These are phyloP conservation scores for Cavia aperea DNA, from an alignment of 2,113 vertebrate genomes.

Conservation along the genomic window DNA sequence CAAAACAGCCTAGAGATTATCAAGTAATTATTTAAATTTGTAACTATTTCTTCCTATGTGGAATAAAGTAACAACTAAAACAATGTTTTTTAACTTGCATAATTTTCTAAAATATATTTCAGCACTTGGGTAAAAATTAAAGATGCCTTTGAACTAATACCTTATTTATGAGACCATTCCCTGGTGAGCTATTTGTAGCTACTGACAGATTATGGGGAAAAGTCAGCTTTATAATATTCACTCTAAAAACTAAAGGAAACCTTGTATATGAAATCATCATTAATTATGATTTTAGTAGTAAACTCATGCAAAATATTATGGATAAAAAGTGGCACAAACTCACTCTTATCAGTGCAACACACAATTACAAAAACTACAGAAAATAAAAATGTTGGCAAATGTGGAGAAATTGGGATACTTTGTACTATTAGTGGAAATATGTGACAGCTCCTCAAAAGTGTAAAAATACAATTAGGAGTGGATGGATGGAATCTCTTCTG, in stretches of 20 bases:
- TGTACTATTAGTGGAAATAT: background rate
- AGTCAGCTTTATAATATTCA: background rate
- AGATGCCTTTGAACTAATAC: background rate
- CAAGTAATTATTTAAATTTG: background rate
- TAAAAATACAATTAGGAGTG: background rate
- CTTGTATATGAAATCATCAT: background rate
- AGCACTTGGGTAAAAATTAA: background rate
- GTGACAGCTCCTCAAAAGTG: background rate
- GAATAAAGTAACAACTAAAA: background rate
- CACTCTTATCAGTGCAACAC: background rate
- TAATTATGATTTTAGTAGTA: background rate
- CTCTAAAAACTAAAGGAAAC: background rate
- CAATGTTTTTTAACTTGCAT: background rate
- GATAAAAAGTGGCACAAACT: background rate
- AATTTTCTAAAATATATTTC: background rate
- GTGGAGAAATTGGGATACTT: background rate
- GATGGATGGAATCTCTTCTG: background rate
- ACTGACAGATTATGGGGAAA: background rate
- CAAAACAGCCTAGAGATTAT: background rate
- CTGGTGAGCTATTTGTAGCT: background rate
- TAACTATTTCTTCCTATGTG: background rate
- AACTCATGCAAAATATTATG: background rate
- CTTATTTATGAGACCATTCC: background rate
- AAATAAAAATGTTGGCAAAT: background rate
- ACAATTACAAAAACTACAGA: background rate